These are phyloP conservation scores for Metaphire vulgaris DNA, from an alignment of 1,140 invertebrate species.

Conservation along the genomic window DNA sequence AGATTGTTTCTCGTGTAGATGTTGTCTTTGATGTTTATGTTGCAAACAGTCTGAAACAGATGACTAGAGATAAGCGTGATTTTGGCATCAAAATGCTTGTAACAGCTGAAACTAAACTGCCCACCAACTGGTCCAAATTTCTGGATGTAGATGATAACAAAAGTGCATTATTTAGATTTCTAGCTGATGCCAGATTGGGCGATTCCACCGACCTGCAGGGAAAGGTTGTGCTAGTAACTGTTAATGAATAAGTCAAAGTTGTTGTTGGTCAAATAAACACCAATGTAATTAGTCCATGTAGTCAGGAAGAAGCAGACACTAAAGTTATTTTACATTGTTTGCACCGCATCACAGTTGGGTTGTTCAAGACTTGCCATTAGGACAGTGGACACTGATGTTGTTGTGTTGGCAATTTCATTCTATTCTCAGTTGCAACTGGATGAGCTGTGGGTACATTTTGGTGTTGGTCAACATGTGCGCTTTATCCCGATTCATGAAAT, in stretches of 20 bases:
- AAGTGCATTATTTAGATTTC: background rate
- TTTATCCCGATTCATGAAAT: constrained; percentile 23
- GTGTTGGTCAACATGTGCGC: constrained; percentile 27
- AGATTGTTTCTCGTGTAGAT: constrained; percentile 18
- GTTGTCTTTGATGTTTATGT: constrained; percentile 27
- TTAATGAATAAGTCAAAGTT: background rate
- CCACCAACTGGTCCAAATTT: background rate
- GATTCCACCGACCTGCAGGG: background rate
- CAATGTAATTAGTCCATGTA: constrained; percentile 30
- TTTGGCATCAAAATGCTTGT: background rate
- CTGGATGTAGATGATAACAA: background rate
- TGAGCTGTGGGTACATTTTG: constrained; percentile 31
- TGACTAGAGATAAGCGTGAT: background rate
- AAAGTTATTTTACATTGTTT: constrained; percentile 33
- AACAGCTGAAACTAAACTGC: background rate
- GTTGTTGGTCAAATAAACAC: background rate
- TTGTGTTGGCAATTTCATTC: constrained; percentile 32
- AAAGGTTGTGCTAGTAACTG: background rate
- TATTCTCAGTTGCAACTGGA: constrained; percentile 7
- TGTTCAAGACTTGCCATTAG: constrained; percentile 28
- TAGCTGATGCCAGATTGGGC: background rate
- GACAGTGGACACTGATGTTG: constrained; percentile 37
- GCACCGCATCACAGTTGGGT: constrained; percentile 30
- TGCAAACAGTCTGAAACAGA: background rate
- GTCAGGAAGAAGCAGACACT: constrained; percentile 39